Evolutionary conservation across 2,888 invertebrate species (phyloP).

Genomic region (Lordiphosa andalusiaca): DNA sequence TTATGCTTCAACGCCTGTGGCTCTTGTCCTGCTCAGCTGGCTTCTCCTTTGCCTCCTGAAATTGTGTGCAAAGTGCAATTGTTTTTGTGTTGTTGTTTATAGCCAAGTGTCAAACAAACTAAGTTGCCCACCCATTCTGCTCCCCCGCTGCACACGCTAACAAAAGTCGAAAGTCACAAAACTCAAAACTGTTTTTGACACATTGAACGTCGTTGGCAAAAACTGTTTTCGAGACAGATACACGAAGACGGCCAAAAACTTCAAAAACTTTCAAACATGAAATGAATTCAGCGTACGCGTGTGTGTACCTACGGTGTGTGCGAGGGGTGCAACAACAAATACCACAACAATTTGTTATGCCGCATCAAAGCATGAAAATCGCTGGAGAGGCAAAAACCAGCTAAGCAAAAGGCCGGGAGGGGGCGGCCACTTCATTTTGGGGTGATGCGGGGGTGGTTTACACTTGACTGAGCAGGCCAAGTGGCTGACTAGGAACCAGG

Average conservation of each 20-base stretch:
- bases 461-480: slow-evolving; percentile 72
- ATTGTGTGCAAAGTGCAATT: slow-evolving; percentile 3
- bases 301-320: slow-evolving; percentile 4
- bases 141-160: background rate
- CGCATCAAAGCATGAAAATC: slow-evolving; percentile 75
- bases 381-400: slow-evolving; percentile 40
- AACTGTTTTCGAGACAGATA: slow-evolving; percentile 49
- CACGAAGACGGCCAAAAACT: slow-evolving; percentile 5
- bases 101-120: slow-evolving; percentile 8
- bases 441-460: slow-evolving; percentile 42
- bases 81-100: slow-evolving; percentile 4
- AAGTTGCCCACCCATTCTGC: background rate
- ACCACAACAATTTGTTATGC: slow-evolving; percentile 76
- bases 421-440: slow-evolving; percentile 49
- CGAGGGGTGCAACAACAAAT: slow-evolving; percentile 48
- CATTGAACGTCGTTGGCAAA: slow-evolving; percentile 57
- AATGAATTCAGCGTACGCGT: slow-evolving; percentile 34
- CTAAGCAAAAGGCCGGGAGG: slow-evolving; percentile 21
- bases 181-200: slow-evolving; percentile 63
- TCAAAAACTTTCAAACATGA: slow-evolving; percentile 34
- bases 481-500: slow-evolving; percentile 50
- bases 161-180: slow-evolving; percentile 42
- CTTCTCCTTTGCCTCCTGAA: background rate
- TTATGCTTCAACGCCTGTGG: slow-evolving; percentile 7
- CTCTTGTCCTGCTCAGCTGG: too few species aligned